Base-by-base conservation (phyloP, 2,113 vertebrate species). In the Ornithorhynchus anatinus region DNA sequence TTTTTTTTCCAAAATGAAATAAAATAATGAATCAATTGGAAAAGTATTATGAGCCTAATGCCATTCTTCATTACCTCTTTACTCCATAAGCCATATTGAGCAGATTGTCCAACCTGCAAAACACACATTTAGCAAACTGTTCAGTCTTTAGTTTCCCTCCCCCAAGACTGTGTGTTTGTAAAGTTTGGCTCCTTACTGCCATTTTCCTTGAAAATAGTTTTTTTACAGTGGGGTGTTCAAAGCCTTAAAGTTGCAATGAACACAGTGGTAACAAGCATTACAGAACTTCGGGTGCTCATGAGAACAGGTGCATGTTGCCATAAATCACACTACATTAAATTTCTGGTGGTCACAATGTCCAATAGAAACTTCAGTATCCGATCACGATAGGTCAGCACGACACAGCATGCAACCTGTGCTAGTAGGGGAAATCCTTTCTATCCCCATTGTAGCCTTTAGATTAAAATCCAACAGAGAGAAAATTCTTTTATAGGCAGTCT, bases 21-120 rank as follows among this genome's bases (percentile, higher is more conserved):
- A 22, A 77, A 75, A 47, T 54, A 63, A n/a, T n/a, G n/a, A n/a
- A 66, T 76, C 56, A 60, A 15, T 51, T 50, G 72, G 31, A 64
- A 68, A 53, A 70, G 53, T 70, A 60, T 73, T 78, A 84, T 66
- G 53, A 88, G 85, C 74, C 68, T 88, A 66, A 52, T 64, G 65
- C 5, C 44, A 60, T 81, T 75, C 66, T 75, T 91, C 86, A 91
- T 96, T 97, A 98, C 97, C 97, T 99, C 94, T 99, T 99, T 71
- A 99, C 97, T 91, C 97, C 97, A 84, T 98, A 99, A 86, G 97
- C 97, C 96, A 99, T 98, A 92, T 98, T 99, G 86, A 99, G 95
- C 92, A 99, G 94, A 94, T 98, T 99, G 93, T 99, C 97, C 96
- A 99, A 93, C 95, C 97, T 98, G 89, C 85, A 94, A 95, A 88